Percentiles rank a stretch among this genome's conserved stretches.
These are phyloP conservation scores for Acropora tenuis DNA, from an alignment of 64 coral and sea anemone species.

Conservation along the genomic window DNA sequence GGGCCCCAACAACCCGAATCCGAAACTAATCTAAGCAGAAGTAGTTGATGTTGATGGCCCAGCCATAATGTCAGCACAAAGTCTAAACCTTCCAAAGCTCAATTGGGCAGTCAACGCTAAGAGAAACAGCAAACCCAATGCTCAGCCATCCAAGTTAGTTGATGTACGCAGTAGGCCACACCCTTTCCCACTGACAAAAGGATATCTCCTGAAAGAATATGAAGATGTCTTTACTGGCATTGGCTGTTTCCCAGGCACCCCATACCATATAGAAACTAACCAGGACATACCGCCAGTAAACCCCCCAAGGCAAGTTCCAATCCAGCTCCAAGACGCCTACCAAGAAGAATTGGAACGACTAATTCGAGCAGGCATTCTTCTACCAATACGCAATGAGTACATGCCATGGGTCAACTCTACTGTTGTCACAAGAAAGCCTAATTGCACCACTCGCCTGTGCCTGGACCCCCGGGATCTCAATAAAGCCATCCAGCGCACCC, in stretches of 20 bases:
- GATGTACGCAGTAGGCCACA: conserved; percentile 31
- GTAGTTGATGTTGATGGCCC: conserved; percentile 54
- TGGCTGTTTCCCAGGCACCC: conserved; percentile 42
- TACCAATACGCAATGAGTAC: conserved; percentile 37
- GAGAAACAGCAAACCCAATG: not conserved
- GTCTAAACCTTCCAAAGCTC: conserved; percentile 23
- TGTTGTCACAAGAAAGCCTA: conserved; percentile 20
- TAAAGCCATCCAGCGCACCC: conserved; percentile 23
- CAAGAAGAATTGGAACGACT: conserved; percentile 54
- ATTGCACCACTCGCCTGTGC: conserved; percentile 30
- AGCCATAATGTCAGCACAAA: conserved; percentile 36
- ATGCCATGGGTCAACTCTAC: conserved; percentile 61
- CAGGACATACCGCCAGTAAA: conserved; percentile 25
- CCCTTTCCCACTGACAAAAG: conserved; percentile 55
- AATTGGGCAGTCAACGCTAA: conserved; percentile 39
- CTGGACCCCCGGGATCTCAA: conserved; percentile 34
- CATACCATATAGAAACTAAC: conserved; percentile 62
- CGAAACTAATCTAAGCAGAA: conserved; percentile 28
- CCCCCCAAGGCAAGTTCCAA: conserved; percentile 30
- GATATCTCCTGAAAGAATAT: conserved; percentile 58
- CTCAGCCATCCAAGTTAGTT: conserved; percentile 33
- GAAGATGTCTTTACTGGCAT: conserved; percentile 60
- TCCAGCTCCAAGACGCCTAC: conserved; percentile 52
- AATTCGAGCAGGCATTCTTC: not conserved
- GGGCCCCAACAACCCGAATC: conserved; percentile 20